Evolutionary conservation across 2,113 vertebrate species (phyloP), one percentile per base, ranked within the genome.

Genomic region (Corythornis cristatus): DNA sequence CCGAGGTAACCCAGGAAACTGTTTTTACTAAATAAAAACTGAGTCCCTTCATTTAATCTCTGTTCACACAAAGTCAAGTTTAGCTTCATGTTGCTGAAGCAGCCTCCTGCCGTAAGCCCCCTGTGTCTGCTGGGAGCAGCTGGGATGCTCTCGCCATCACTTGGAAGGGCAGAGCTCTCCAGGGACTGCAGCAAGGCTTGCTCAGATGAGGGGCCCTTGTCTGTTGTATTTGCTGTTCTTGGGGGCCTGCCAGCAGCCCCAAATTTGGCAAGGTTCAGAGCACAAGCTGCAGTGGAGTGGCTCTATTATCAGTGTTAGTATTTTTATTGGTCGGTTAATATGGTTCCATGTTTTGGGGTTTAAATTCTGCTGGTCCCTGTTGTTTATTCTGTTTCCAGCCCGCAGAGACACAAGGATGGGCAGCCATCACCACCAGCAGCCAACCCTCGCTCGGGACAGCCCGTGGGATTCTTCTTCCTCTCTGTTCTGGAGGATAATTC

Each of bases 1-100:
- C 91, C 72, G 83, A 51, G 20, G 97, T 96, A 96, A 92, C 97
- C 96, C 95, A 96, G 97, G 96, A 95, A 96, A 97, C 96, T 95
- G 95, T 96, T 97, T 97, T 95, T 83, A 73, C 89, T 96, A 96
- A 97, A 96, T 90, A 96, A 96, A 78, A 94, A 93, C 93, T 29
- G 46, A 77, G 43, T 92, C 71, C 83, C 65, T 91, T 93, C 62
- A 79, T 90, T 95, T 96, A 90, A 89, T 96, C 83, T 94, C 83
- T 76, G 8, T 66, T 93, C 91, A 89, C 80, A 93, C 16, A 88
- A 95, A 79, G 26, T 35, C 1, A 2, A 84, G 46, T 80, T 66
- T 61, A 92, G 81, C 43, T 61, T 89, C 46, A 90, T 77, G 43
- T 93, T n/a, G 50, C 75, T 67, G 65, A 43, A 82, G 78, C 37